Conservation (phyloP, 2,888 invertebrate species). For the Drosophila mayaguana region DNA sequence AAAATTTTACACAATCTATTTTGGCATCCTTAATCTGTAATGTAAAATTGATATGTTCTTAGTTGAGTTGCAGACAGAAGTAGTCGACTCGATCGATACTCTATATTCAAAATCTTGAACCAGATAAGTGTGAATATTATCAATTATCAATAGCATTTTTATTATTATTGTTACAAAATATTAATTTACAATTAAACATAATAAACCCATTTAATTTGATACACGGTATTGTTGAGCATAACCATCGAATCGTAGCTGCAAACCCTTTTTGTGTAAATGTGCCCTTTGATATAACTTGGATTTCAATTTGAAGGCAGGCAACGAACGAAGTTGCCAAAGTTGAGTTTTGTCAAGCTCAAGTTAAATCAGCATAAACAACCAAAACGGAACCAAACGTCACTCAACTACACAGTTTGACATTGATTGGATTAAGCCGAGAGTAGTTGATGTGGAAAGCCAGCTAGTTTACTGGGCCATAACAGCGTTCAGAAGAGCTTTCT, state of each 20-base stretch:
- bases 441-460: constrained; percentile 20
- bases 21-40: constrained; percentile 12
- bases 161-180: too few relatives aligned
- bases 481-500: constrained; percentile 44
- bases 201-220: neutral
- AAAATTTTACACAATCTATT: constrained; percentile 10
- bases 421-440: constrained; percentile 61
- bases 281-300: constrained; percentile 21
- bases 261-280: constrained; percentile 19
- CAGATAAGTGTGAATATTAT: too few relatives aligned
- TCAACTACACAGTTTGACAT: constrained; percentile 49
- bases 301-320: constrained; percentile 14
- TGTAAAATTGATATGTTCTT: neutral
- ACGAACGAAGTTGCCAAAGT: constrained; percentile 53
- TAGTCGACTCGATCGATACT: neutral
- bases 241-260: neutral
- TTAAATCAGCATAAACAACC: constrained; percentile 54
- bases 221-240: neutral
- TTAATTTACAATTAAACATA: too few relatives aligned
- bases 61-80: neutral
- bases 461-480: constrained; percentile 11
- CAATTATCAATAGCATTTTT: too few relatives aligned
- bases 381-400: constrained; percentile 16
- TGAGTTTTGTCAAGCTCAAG: constrained; percentile 49
- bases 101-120: neutral